Percentiles rank a stretch among this genome's conserved stretches.
These are phyloP conservation scores for Alca torda DNA, from an alignment of 2,797 vertebrate species.

Conservation along the genomic window DNA sequence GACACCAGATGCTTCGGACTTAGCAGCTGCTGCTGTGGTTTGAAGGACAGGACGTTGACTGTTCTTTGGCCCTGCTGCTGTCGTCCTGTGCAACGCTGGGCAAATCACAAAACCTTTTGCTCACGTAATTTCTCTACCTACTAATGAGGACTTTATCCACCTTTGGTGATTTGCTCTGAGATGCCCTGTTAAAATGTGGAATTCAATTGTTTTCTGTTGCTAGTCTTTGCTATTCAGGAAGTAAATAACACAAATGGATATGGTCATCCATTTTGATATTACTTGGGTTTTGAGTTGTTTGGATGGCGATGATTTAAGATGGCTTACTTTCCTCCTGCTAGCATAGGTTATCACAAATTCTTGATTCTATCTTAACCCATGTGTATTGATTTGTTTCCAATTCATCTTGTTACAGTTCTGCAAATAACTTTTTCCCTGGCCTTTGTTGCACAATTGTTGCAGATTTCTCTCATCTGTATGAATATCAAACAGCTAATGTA, in stretches of 20 bases:
- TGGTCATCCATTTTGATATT: neutral
- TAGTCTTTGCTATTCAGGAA: neutral
- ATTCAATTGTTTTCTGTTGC: neutral
- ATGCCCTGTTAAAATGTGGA: neutral
- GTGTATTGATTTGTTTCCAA: neutral
- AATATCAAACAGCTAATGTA: neutral
- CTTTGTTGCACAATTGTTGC: neutral
- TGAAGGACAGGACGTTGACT: neutral
- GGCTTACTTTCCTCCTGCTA: neutral
- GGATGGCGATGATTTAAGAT: neutral
- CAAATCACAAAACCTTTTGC: neutral
- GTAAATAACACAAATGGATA: neutral
- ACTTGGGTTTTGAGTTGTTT: neutral
- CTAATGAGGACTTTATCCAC: neutral
- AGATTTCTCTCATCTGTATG: neutral
- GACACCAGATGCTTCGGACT: neutral
- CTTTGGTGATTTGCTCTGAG: neutral
- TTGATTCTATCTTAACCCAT: neutral
- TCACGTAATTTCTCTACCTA: neutral
- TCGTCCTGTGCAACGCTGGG: neutral
- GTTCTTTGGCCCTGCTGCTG: neutral
- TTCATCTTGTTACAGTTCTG: neutral
- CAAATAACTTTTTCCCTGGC: neutral
- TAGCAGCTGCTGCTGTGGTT: neutral
- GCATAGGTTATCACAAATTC: neutral